Percentiles rank a stretch among this genome's conserved stretches.
Conservation (phyloP, 64 coral and sea anemone species). For the Actinia equina region DNA sequence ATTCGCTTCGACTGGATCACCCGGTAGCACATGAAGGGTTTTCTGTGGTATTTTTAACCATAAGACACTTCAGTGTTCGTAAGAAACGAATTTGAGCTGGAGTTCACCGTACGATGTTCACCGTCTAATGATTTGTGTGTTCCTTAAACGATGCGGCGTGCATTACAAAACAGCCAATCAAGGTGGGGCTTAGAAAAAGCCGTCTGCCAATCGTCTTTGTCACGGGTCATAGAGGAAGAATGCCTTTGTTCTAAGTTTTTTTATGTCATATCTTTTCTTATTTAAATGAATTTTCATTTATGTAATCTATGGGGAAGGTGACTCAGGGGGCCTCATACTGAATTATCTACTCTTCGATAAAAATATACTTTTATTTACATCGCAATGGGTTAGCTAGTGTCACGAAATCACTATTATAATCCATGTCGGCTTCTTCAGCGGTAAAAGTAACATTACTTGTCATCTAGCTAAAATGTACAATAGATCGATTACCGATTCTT, state of each 20-base stretch:
- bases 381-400: neutral
- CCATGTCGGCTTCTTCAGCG: neutral
- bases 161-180: constrained; percentile 19
- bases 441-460: neutral
- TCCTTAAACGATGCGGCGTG: neutral
- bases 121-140: constrained; percentile 4
- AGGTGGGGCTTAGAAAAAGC: constrained; percentile 2
- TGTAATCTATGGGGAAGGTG: neutral
- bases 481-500: neutral
- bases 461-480: constrained; percentile 6
- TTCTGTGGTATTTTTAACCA: neutral
- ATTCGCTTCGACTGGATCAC: neutral
- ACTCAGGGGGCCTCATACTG: neutral
- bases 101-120: neutral
- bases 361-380: neutral
- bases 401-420: neutral
- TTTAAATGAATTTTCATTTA: neutral
- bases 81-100: neutral
- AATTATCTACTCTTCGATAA: neutral
- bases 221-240: constrained; percentile 15
- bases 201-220: constrained; percentile 16
- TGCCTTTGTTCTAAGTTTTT: neutral
- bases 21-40: constrained; percentile 9
- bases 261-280: neutral
- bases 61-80: neutral